Base-by-base conservation (phyloP, 92 coral and sea anemone species). In the Epizoanthus fatuus region DNA sequence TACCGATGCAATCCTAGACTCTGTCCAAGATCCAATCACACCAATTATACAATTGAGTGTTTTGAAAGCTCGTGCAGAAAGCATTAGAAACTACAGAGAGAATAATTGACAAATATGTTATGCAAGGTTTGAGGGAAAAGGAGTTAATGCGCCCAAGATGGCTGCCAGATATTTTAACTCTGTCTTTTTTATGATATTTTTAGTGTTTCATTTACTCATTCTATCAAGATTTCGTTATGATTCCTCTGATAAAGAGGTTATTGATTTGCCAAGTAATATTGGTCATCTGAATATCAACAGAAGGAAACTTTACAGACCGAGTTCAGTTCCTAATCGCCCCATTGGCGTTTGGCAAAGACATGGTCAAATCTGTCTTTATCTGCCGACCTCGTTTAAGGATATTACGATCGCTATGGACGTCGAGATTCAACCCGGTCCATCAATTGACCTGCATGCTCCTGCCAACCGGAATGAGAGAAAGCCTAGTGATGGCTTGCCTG, bases 261-360 rank as follows among this genome's bases (percentile, higher is more conserved):
- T 64, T 64, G 42, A n/a, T 67, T 67, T 17, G 40, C 3, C 20
- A 67, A 67, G 72, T 17, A 67, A 67, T 3, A 67, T 7, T 67
- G 72, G 49, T 35, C 13, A 38, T 67, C 47, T 38, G 72, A 37
- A 10, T 7, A 37, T 67, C 72, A 67, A 67, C 16, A 67, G 72
- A 37, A 67, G 72, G 47, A 67, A 67, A 67, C 52, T 38, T 67
- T 67, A 67, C 17, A 12, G 72, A 67, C 45, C 17, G 2, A 10
- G n/a, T 37, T 7, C 72, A 8, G 72, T 67, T 67, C 52, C 72
- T 67, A 67, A 67, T 25, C 72, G 49, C 52, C 72, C 72, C 47
- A 67, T 38, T 17, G 17, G 72, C 72, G 53, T 67, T 17, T 67
- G 45, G 72, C 72, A 67, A 29, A 67, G 7, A 67, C 45, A 67